phyloP scores from a whole-genome alignment of 1,140 invertebrate genomes.

The Daktulosphaira vitifoliae region DNA sequence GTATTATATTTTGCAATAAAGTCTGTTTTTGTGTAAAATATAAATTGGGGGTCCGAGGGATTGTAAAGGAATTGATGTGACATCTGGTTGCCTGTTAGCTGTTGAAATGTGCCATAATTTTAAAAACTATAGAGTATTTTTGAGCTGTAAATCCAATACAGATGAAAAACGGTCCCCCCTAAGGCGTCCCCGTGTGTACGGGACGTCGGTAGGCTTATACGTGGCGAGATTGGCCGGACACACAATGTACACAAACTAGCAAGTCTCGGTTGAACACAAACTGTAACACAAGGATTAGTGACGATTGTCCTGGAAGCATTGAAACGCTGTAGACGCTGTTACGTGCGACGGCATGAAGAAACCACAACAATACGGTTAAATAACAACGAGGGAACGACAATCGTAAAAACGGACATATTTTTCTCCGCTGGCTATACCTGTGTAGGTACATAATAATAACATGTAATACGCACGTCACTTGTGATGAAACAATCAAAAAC shows the following conservation, averaged over 20 bases:
- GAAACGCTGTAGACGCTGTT: neutral
- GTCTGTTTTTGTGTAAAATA: too few relatives aligned
- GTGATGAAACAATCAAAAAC: too few relatives aligned
- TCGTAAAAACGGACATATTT: constrained; percentile 8
- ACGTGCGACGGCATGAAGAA: neutral
- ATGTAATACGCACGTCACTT: too few relatives aligned
- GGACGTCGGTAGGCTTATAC: neutral
- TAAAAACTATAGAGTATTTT: neutral
- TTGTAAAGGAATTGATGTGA: too few relatives aligned
- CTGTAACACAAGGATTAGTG: constrained; percentile 16
- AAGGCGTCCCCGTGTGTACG: too few relatives aligned
- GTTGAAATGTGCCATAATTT: too few relatives aligned
- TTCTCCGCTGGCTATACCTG: neutral
- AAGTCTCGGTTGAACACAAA: neutral
- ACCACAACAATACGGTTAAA: constrained; percentile 15
- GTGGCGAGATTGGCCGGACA: neutral
- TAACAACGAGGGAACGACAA: neutral
- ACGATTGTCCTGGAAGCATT: constrained; percentile 14
- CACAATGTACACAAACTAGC: neutral
- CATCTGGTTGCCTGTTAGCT: too few relatives aligned
- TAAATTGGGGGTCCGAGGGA: too few relatives aligned
- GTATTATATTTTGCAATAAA: too few relatives aligned
- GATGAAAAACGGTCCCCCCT: too few relatives aligned
- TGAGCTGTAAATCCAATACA: constrained; percentile 9
- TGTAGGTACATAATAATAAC: too few relatives aligned